Evolutionary conservation across 1,140 invertebrate species (phyloP).

Genomic region (Mylabris phalerata): DNA sequence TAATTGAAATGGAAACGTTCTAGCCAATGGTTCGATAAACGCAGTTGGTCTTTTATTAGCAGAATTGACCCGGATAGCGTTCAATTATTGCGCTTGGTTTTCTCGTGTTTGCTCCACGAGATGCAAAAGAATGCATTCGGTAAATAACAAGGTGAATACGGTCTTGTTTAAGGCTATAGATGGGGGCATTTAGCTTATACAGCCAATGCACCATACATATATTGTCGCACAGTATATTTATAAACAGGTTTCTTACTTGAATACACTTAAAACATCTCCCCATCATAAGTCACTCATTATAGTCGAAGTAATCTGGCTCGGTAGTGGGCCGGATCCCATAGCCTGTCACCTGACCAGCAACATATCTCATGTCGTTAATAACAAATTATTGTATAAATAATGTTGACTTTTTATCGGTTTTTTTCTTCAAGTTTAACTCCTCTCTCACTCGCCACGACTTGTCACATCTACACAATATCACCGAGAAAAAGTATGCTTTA

Average conservation of each 20-base stretch:
- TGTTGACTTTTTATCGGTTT: conserved; percentile 5
- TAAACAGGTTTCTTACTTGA: conserved; percentile 26
- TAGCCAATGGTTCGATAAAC: too few species aligned
- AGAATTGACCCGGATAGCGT: too few species aligned
- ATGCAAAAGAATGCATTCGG: conserved; percentile 6
- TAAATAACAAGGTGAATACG: conserved; percentile 17
- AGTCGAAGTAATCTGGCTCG: conserved; percentile 12
- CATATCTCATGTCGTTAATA: conserved; percentile 24
- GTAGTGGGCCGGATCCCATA: conserved; percentile 9
- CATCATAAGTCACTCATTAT: conserved; percentile 34
- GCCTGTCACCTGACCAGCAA: conserved; percentile 16
- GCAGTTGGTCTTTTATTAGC: too few species aligned
- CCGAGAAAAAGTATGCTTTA: too few species aligned
- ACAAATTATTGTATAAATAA: conserved; percentile 26
- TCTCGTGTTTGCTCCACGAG: too few species aligned
- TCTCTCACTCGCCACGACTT: not conserved
- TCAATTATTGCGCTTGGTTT: too few species aligned
- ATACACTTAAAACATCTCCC: conserved; percentile 25
- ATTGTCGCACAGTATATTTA: conserved; percentile 15
- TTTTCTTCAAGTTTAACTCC: conserved; percentile 12
- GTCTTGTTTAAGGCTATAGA: conserved; percentile 9
- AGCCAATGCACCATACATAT: conserved; percentile 5
- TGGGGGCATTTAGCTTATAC: conserved; percentile 8
- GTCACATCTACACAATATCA: not conserved
- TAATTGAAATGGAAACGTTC: too few species aligned